Evolutionary conservation across 2,888 invertebrate genomes (phyloP), one percentile per base, ranked within the genome.

Genomic region (Anoncus sp.): DNA sequence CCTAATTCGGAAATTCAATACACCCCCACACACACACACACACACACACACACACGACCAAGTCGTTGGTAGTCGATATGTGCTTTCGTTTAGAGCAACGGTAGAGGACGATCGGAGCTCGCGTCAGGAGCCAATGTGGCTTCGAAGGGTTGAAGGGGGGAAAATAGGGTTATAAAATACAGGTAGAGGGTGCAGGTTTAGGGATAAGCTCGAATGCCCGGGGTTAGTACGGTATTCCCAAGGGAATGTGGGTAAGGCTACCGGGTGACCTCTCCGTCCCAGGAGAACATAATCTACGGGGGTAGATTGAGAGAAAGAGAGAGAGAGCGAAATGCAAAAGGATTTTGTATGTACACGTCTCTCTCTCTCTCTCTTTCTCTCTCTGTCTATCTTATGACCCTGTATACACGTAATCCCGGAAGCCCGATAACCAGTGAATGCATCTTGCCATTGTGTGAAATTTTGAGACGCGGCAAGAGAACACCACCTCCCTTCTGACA

Each of bases 221-320:
- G 79, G 81, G 77, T 83, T 83, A 79, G 83, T 78, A 78, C 80
- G 80, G 72, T 83, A 84, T 85, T 85, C 89, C 88, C 88, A 89
- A 87, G 88, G 87, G 87, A 87, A 90, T 88, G 87, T 90, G 88
- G 90, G 87, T 89, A 90, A 90, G 89, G 89, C 90, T 89, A 85
- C 82, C 82, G 84, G 87, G 89, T 91, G 91, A 91, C 91, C 91
- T 91, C 91, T 90, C 87, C 85, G 78, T 90, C 88, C 85, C 87
- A 89, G 91, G 91, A 88, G 88, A 90, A 78, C 88, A 91, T 88
- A 79, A 89, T 79, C 80, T 62, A 77, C 76, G 76, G 74, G 75
- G 84, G 82, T 75, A 35, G 49, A 38, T 20, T 49, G 16, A 66
- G 59, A 55, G 60, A 51, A 66, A 31, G 35, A 47, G 40, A 40